A percentile compares a stretch with the other conserved stretches of the same genome.
phyloP scores from a whole-genome alignment of 2,888 invertebrate genomes.

The Asteroscopus sphinx region DNA sequence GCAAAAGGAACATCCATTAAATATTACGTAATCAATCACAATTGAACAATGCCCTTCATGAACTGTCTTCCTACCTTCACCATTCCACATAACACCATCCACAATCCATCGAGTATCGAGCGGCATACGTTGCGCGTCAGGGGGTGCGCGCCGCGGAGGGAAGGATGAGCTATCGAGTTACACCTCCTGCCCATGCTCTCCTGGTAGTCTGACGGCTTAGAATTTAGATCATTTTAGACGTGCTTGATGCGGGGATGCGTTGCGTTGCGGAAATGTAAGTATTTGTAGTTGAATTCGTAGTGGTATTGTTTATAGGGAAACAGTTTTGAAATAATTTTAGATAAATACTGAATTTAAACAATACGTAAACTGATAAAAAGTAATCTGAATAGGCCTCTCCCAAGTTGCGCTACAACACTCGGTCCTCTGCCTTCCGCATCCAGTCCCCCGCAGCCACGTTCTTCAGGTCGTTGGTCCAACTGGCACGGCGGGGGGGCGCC shows the following conservation, averaged over 20 bases:
- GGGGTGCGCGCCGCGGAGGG: constrained; percentile 45
- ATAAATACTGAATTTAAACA: too few species aligned
- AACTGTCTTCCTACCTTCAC: not conserved
- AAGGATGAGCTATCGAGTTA: constrained; percentile 71
- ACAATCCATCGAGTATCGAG: constrained; percentile 70
- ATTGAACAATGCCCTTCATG: not conserved
- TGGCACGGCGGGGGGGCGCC: too few species aligned
- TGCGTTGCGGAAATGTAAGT: constrained; percentile 6
- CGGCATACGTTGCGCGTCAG: constrained; percentile 76
- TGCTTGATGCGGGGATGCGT: constrained; percentile 35
- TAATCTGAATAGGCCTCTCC: too few species aligned
- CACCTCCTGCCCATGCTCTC: constrained; percentile 70
- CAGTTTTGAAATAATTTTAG: too few species aligned
- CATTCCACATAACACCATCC: constrained; percentile 59
- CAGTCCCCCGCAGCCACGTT: too few species aligned
- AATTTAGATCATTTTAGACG: constrained; percentile 71
- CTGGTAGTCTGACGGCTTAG: constrained; percentile 73
- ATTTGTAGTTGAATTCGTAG: not conserved
- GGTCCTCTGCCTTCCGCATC: too few species aligned
- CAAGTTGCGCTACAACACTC: too few species aligned
- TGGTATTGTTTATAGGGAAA: too few species aligned
- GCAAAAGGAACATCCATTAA: too few species aligned
- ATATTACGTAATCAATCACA: too few species aligned
- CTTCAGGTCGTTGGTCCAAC: too few species aligned
- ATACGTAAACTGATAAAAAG: too few species aligned